Percentiles rank a stretch among this genome's conserved stretches.
These are phyloP conservation scores for Catharus minimus DNA, from an alignment of 2,113 vertebrate genomes.

Conservation along the genomic window DNA sequence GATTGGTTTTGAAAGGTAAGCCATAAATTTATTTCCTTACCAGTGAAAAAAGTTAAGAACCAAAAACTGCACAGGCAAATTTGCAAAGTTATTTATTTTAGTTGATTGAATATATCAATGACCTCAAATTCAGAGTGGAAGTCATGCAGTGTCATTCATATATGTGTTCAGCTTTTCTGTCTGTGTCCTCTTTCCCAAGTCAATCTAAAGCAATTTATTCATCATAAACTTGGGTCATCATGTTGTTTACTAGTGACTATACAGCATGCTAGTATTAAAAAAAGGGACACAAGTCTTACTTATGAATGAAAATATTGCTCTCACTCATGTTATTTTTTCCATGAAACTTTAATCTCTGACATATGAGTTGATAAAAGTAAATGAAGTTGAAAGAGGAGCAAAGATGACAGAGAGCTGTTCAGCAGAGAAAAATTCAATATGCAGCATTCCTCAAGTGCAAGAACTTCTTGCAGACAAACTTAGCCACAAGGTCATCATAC, in stretches of 20 bases:
- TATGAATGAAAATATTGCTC: conserved; percentile 16
- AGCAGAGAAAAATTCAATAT: conserved; percentile 12
- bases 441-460: background rate
- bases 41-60: background rate
- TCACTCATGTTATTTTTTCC: background rate
- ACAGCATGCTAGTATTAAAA: background rate
- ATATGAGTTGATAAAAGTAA: conserved; percentile 21
- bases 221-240: background rate
- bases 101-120: background rate
- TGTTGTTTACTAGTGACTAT: background rate
- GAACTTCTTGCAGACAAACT: background rate
- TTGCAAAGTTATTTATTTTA: conserved; percentile 1
- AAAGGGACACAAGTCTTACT: background rate
- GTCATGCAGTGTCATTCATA: background rate
- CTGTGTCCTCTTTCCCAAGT: background rate
- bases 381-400: conserved; percentile 17
- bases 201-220: background rate
- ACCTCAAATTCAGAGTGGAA: background rate
- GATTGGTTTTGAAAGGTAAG: conserved; percentile 98
- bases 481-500: background rate
- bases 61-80: background rate
- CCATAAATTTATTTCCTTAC: background rate
- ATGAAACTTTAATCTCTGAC: background rate
- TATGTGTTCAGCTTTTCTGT: background rate
- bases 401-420: background rate